These are phyloP conservation scores for Cryptocheilus praepositus DNA, from an alignment of 2,888 invertebrate genomes.

Conservation along the genomic window DNA sequence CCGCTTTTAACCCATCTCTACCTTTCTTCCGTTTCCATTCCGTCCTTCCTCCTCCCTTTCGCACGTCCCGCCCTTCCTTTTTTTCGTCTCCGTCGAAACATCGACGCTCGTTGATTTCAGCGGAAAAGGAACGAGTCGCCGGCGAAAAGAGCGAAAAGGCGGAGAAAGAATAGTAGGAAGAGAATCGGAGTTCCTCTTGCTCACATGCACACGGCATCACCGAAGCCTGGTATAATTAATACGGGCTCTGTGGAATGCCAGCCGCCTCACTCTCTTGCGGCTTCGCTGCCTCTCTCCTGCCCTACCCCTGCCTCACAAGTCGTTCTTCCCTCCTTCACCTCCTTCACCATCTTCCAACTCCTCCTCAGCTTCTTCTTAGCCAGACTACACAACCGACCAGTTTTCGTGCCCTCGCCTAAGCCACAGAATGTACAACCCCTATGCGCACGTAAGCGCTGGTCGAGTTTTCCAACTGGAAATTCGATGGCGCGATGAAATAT, in stretches of 20 bases:
- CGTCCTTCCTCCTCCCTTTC: slow-evolving; percentile 25
- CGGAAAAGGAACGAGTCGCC: slow-evolving; percentile 21
- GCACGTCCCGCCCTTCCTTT: neutral
- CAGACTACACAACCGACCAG: slow-evolving; percentile 58
- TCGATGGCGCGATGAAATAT: slow-evolving; percentile 7
- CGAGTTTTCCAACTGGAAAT: no score
- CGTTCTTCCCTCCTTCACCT: slow-evolving; percentile 45
- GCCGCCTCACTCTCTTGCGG: slow-evolving; percentile 68
- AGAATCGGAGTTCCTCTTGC: slow-evolving; percentile 49
- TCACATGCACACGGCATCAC: slow-evolving; percentile 65
- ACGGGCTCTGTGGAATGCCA: slow-evolving; percentile 73
- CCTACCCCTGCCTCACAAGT: slow-evolving; percentile 27
- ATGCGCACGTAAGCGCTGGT: slow-evolving; percentile 10
- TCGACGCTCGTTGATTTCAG: slow-evolving; percentile 8
- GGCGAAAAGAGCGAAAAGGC: slow-evolving; percentile 9
- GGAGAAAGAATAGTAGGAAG: slow-evolving; percentile 10
- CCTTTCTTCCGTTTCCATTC: neutral
- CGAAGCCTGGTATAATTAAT: slow-evolving; percentile 72
- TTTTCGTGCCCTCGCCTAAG: slow-evolving; percentile 62
- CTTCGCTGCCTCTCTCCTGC: slow-evolving; percentile 29
- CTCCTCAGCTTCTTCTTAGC: slow-evolving; percentile 25
- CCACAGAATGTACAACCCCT: slow-evolving; percentile 45
- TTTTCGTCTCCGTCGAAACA: slow-evolving; percentile 4
- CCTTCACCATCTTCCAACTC: slow-evolving; percentile 30
- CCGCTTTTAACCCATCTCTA: no score